These are phyloP conservation scores for Paradisaea rubra DNA, from an alignment of 2,113 vertebrate species.

Conservation along the genomic window DNA sequence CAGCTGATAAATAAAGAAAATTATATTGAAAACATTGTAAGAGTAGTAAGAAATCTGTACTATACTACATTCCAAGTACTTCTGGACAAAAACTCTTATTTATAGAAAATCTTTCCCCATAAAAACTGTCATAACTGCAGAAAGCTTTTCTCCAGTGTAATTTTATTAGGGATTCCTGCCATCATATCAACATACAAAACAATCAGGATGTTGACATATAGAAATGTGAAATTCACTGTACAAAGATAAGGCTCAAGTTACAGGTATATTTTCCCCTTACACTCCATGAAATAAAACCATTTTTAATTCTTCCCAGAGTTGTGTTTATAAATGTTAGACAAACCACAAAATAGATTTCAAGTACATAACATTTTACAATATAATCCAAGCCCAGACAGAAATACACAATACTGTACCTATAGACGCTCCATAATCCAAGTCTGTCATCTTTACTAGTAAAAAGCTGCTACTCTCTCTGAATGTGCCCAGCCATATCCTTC, in stretches of 20 bases:
- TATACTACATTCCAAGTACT: not conserved
- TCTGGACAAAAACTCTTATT: not conserved
- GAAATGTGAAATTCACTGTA: conserved; percentile 94
- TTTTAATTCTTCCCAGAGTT: conserved; percentile 84
- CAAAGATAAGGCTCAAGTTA: conserved; percentile 96
- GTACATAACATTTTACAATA: conserved; percentile 73
- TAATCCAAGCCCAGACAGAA: conserved; percentile 75
- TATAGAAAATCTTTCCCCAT: not conserved
- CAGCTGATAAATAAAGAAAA: not conserved
- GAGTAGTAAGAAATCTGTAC: not conserved
- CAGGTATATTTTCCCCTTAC: conserved; percentile 71
- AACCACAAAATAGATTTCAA: conserved; percentile 76
- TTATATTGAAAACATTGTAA: not conserved
- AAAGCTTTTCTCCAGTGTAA: conserved; percentile 66
- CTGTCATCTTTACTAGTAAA: conserved; percentile 32
- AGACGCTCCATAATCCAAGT: conserved; percentile 55
- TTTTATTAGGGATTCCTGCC: conserved; percentile 89
- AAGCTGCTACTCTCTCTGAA: conserved; percentile 1
- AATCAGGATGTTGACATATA: conserved; percentile 90
- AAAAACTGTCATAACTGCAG: conserved; percentile 14
- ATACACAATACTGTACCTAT: conserved; percentile 77
- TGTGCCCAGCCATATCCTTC: not conserved
- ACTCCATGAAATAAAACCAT: conserved; percentile 68
- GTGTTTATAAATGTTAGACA: conserved; percentile 80
- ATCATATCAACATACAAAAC: conserved; percentile 98